These are phyloP conservation scores for Lepilemur septentrionalis DNA, from an alignment of 2,797 vertebrate species.

Conservation along the genomic window DNA sequence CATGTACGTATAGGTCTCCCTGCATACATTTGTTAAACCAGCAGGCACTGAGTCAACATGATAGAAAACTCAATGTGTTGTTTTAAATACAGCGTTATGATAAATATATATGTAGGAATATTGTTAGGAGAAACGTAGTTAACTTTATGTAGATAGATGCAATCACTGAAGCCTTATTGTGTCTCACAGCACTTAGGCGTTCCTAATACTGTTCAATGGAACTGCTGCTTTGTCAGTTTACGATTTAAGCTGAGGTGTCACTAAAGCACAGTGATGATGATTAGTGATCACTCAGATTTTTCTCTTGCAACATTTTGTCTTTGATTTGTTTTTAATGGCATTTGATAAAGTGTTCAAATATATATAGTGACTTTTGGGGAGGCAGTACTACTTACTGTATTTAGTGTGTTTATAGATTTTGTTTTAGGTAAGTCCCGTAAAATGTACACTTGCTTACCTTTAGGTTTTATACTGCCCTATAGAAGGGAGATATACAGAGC, in stretches of 20 bases:
- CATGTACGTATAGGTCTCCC: background rate
- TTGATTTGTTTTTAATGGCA: background rate
- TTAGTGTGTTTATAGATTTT: background rate
- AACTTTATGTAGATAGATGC: background rate
- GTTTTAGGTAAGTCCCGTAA: background rate
- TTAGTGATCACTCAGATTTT: background rate
- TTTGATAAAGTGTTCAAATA: background rate
- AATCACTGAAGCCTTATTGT: background rate
- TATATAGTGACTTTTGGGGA: background rate
- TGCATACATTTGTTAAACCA: background rate
- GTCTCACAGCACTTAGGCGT: background rate
- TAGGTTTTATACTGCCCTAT: background rate
- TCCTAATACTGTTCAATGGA: background rate
- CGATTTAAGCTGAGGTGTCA: background rate
- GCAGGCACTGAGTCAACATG: background rate
- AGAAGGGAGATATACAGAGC: background rate
- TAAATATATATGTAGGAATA: background rate
- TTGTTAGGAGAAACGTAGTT: background rate
- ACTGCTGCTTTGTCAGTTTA: background rate
- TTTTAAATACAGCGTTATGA: slow-evolving; percentile 2
- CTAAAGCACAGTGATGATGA: background rate
- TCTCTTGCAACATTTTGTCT: background rate
- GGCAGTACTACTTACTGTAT: background rate
- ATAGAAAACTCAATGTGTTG: background rate
- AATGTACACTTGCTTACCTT: background rate